Evolutionary conservation across 1,140 invertebrate species (phyloP).

Genomic region (Aporrectodea caliginosa): DNA sequence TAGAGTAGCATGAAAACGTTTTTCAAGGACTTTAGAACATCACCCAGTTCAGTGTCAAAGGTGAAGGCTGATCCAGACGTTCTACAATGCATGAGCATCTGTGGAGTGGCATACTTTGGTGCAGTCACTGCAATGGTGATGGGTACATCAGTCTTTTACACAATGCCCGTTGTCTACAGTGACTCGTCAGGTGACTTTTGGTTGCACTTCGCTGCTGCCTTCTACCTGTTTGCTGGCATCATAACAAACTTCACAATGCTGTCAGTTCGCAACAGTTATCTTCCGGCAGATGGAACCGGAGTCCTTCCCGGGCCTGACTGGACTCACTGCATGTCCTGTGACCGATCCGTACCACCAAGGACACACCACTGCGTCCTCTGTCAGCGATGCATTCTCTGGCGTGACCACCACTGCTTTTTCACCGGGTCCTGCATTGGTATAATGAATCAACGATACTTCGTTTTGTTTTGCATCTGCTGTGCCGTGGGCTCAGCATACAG

Average conservation of each 20-base stretch:
- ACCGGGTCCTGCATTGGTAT: conserved; percentile 46
- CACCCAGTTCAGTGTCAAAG: too few species aligned
- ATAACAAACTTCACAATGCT: conserved; percentile 10
- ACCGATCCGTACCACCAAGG: conserved; percentile 45
- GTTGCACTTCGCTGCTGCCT: background rate
- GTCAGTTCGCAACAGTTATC: background rate
- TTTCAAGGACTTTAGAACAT: too few species aligned
- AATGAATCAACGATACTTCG: conserved; percentile 43
- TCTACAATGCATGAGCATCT: conserved; percentile 4
- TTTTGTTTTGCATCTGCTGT: conserved; percentile 40
- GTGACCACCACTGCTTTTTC: conserved; percentile 52
- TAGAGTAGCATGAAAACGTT: too few species aligned
- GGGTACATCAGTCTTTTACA: background rate
- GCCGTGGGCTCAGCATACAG: conserved; percentile 36
- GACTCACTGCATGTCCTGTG: conserved; percentile 42
- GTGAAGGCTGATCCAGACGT: too few species aligned
- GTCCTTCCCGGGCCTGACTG: conserved; percentile 22
- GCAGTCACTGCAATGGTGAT: background rate
- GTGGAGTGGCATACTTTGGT: background rate
- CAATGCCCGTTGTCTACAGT: background rate
- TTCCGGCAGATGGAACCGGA: background rate
- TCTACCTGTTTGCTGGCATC: conserved; percentile 10
- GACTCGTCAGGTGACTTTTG: background rate
- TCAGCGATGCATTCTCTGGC: conserved; percentile 44
- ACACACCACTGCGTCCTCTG: conserved; percentile 47